Base-by-base conservation (phyloP, 2,797 vertebrate species). In the Poliocrania exsul region DNA sequence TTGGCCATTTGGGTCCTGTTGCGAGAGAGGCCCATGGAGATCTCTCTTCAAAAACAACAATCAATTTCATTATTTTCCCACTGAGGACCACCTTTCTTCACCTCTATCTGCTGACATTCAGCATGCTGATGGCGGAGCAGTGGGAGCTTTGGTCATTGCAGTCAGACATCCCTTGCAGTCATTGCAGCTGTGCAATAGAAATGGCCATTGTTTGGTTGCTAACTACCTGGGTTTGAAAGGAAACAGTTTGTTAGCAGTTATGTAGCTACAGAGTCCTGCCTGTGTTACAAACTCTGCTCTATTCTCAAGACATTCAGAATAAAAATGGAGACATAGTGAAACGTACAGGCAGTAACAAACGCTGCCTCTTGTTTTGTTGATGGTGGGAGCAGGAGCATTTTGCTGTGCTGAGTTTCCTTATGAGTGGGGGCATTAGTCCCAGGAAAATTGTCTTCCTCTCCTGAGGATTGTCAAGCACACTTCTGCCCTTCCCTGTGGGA, bases 401-500 rank as follows among this genome's bases (percentile, higher is more conserved):
- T 65, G 29, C 29, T 79, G 21, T 58, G 12, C 60, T 89, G 58
- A 46, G 26, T 66, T 88, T 61, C 26, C 35, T 58, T 72, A 21
- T 35, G 42, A 51, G 53, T 61, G 40, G 81, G 21, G 24, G 18
- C 81, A n/a, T 72, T 42, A 61, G 66, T 64, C 19, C 40, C 46
- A 24, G 25, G 44, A 33, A 94, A 89, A 31, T 20, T 16, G 33
- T 54, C 37, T 66, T 81, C 21, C 26, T 69, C 28, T 75, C 25
- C 28, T 35, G 37, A 38, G 23, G 46, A 61, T 47, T 47, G 24
- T 29, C 33, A 69, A 46, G 28, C 54, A 24, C 12, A 33, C 91
- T 82, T 35, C 56, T 73, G 33, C 28, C 44, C 20, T 83, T 88
- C 33, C 17, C 16, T 74, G 74, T 88, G n/a, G 56, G 38, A 93